These are phyloP conservation scores for Kryphioiulus occultus DNA, from an alignment of 2,888 invertebrate species.

Conservation along the genomic window DNA sequence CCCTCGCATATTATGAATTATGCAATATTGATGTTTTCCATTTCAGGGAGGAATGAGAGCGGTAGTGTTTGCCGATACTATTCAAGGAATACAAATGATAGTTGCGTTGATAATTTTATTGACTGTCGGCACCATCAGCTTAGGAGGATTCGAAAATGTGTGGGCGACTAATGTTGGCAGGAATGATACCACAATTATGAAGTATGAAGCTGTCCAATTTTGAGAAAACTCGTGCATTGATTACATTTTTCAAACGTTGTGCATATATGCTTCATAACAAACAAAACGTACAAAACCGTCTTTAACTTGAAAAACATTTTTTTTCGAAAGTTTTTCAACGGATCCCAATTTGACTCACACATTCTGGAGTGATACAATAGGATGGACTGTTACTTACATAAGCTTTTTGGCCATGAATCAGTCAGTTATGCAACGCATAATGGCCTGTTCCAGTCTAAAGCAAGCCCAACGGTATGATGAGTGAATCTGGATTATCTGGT, in stretches of 20 bases:
- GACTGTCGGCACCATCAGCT: slow-evolving; percentile 16
- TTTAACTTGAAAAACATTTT: no score
- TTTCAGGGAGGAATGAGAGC: slow-evolving; percentile 39
- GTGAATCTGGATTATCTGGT: no score
- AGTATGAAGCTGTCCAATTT: background rate
- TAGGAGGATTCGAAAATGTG: slow-evolving; percentile 33
- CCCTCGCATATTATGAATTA: no score
- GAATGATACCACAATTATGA: background rate
- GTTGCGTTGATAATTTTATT: background rate
- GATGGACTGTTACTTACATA: background rate
- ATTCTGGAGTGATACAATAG: background rate
- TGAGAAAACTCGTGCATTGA: no score
- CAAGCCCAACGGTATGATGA: background rate
- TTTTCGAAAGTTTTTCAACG: slow-evolving; percentile 35
- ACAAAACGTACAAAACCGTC: no score
- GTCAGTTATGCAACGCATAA: background rate
- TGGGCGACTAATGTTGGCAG: background rate
- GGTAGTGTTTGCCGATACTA: slow-evolving; percentile 39
- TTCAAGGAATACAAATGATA: slow-evolving; percentile 35
- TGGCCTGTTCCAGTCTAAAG: slow-evolving; percentile 15
- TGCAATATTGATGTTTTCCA: background rate
- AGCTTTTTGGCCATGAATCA: slow-evolving; percentile 27
- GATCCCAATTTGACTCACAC: slow-evolving; percentile 6
- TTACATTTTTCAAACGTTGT: no score
- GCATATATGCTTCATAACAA: no score